Percentiles rank a stretch among this genome's conserved stretches.
Conservation (phyloP, 2,113 vertebrate genomes). For the Austrofundulus limnaeus region DNA sequence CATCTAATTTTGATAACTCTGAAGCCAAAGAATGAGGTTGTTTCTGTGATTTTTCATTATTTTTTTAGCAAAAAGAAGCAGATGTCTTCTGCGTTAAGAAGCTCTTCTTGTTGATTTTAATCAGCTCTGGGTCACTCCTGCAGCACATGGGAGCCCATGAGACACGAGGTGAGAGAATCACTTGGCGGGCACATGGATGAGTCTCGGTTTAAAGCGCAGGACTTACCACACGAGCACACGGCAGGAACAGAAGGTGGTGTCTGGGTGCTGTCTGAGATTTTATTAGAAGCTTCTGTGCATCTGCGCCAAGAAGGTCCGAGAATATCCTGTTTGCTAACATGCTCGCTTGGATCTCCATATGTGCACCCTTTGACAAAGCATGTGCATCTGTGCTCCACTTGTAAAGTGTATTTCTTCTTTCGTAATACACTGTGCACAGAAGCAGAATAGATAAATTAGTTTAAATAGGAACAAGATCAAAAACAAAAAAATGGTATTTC, state of each 20-base stretch:
- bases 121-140: not conserved
- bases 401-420: conserved; percentile 15
- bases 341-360: conserved; percentile 45
- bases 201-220: conserved; percentile 31
- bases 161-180: conserved; percentile 36
- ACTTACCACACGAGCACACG: conserved; percentile 47
- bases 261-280: conserved; percentile 67
- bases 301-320: conserved; percentile 61
- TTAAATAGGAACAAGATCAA: no score
- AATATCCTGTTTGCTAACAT: conserved; percentile 69
- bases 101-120: conserved; percentile 19
- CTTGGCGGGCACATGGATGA: conserved; percentile 27
- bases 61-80: not conserved
- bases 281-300: conserved; percentile 66
- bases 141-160: conserved; percentile 57
- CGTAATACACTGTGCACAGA: not conserved
- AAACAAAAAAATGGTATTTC: no score
- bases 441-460: no score
- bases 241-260: conserved; percentile 71
- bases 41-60: conserved; percentile 1
- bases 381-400: conserved; percentile 21
- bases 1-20: not conserved
- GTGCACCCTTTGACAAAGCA: conserved; percentile 34
- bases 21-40: conserved; percentile 7
- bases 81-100: conserved; percentile 13